Evolutionary conservation across 2,888 invertebrate genomes (phyloP), one percentile per base, ranked within the genome.

Genomic region (Epinotia nisella): DNA sequence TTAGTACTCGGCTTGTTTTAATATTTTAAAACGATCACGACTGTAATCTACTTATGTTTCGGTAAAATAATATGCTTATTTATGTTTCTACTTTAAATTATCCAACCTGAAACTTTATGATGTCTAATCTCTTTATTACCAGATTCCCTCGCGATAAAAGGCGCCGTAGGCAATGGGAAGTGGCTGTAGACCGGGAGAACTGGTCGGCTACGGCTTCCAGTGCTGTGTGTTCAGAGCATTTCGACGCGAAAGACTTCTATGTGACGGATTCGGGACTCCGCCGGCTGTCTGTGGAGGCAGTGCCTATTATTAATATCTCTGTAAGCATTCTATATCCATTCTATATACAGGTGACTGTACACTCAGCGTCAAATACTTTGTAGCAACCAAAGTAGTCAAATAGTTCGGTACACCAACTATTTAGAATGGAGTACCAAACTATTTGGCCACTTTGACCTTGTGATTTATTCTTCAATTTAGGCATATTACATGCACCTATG

Each of bases 221-320:
- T 80, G 82, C 87, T 0, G 89, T 92, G 11, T 92, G 92, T 75
- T 92, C 91, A 0, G 88, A 90, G 75, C 92, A 92, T 76, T 92
- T 92, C 76, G 83, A 82, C 7, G 72, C 83, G 0, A 82, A 80
- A 66, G 86, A 91, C 74, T 91, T 92, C 74, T 91, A 91, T 71
- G 75, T 90, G 51, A 92, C 92, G 0, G 89, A 87, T 70, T 87
- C 87, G 77, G 91, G 92, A 0, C 77, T 91, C 17, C 78, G 92
- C 15, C 82, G 87, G 39, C 75, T 92, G n/a, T 85, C 85, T 0
- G 58, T 81, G 1, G 82, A 87, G 51, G 90, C 92, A 51, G 80
- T 90, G 2, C 92, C 92, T 3, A 77, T 81, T 69, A 85, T 89
- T 59, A 91, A 91, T 80, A 91, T 91, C 74, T 91, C 90, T 77